These are phyloP conservation scores for Tragelaphus buxtoni DNA, from an alignment of 2,113 vertebrate species.

Conservation along the genomic window DNA sequence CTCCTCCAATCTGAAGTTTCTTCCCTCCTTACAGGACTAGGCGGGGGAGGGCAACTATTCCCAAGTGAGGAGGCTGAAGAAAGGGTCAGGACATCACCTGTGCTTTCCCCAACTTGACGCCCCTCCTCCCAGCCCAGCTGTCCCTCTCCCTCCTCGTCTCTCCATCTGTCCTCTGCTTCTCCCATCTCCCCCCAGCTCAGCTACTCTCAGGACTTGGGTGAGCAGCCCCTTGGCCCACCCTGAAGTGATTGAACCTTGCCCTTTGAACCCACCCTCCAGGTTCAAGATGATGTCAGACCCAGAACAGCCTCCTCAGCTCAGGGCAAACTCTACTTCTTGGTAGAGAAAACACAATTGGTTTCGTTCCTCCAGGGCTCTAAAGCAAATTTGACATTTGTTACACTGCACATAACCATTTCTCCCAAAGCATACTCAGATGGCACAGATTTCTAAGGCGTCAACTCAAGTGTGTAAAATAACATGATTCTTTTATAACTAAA, in stretches of 20 bases:
- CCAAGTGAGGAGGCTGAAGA: background rate
- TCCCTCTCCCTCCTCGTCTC: background rate
- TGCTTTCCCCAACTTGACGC: accelerated
- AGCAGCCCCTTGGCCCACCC: background rate
- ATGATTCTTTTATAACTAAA: background rate
- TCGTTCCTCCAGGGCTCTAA: background rate
- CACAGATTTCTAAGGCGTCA: background rate
- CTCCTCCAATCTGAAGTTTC: background rate
- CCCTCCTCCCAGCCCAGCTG: background rate
- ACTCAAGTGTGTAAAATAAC: background rate
- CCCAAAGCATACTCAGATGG: background rate
- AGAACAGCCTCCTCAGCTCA: background rate
- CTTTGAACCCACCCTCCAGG: background rate
- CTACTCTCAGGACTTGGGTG: background rate
- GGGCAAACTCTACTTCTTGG: background rate
- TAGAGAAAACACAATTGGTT: background rate
- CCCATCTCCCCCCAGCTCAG: background rate
- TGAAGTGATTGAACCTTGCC: too few species aligned
- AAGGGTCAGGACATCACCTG: background rate
- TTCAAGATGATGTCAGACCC: background rate
- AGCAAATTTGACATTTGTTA: background rate
- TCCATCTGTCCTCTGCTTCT: background rate
- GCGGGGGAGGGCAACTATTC: background rate
- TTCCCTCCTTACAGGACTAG: accelerated
- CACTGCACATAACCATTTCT: background rate